phyloP scores from a whole-genome alignment of 2,888 invertebrate species.

The Perdita meconis region DNA sequence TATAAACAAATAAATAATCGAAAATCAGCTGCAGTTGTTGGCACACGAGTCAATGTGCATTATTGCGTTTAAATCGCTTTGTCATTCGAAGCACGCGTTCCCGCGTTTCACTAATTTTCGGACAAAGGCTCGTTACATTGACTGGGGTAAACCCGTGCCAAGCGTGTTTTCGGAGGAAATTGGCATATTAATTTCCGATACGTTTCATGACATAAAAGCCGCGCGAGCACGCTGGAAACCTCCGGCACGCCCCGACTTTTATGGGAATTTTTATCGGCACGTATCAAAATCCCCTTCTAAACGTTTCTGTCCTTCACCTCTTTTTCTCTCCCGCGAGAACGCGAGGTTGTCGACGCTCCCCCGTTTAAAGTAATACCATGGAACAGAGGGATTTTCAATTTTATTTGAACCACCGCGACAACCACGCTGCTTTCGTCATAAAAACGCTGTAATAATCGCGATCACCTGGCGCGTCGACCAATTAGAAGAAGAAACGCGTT shows the following conservation, averaged over 20 bases:
- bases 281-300: conserved; percentile 32
- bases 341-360: conserved; percentile 7
- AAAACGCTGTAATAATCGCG: conserved; percentile 34
- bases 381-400: conserved; percentile 40
- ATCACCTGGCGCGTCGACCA: neutral
- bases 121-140: conserved; percentile 53
- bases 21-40: conserved; percentile 17
- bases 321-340: neutral
- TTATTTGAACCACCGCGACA: conserved; percentile 37
- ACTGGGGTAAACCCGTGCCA: conserved; percentile 19
- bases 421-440: conserved; percentile 10
- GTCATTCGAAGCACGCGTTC: conserved; percentile 50
- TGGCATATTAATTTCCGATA: conserved; percentile 60
- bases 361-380: conserved; percentile 49
- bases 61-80: conserved; percentile 55
- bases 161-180: conserved; percentile 50
- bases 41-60: conserved; percentile 3
- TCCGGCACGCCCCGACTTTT: conserved; percentile 3
- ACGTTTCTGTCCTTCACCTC: neutral
- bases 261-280: conserved; percentile 48
- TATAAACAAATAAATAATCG: conserved; percentile 25
- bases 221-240: conserved; percentile 3
- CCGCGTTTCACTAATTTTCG: conserved; percentile 56
- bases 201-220: conserved; percentile 49
- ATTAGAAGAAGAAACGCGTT: conserved; percentile 34